A percentile compares a stretch with the other conserved stretches of the same genome.
These are phyloP conservation scores for Oreotrochilus melanogaster DNA, from an alignment of 2,113 vertebrate species.

Conservation along the genomic window DNA sequence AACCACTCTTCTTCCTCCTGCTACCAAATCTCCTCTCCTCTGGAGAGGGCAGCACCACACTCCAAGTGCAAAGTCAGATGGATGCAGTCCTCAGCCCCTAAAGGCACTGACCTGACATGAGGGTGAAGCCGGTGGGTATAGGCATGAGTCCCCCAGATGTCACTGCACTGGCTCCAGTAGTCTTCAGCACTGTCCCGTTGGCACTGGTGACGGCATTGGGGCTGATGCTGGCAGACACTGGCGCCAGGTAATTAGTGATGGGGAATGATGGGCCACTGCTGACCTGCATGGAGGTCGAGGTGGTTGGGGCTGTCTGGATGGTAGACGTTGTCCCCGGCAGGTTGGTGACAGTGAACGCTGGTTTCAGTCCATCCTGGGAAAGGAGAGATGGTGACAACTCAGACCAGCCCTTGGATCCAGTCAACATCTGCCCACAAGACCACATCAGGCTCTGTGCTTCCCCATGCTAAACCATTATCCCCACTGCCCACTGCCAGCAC, in stretches of 20 bases:
- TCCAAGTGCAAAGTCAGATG: rapidly evolving
- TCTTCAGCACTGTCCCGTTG: conserved; percentile 96
- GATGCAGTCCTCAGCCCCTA: neutral
- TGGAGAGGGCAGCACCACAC: neutral
- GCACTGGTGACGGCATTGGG: conserved; percentile 85
- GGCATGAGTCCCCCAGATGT: conserved; percentile 92
- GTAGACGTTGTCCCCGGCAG: conserved; percentile 90
- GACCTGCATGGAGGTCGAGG: conserved; percentile 97
- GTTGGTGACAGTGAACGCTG: conserved; percentile 93
- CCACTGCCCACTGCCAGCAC: neutral
- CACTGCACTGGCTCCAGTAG: conserved; percentile 81
- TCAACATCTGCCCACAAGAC: neutral
- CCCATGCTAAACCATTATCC: neutral
- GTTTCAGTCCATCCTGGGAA: conserved; percentile 91
- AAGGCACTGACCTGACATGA: conserved; percentile 91
- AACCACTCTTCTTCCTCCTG: neutral
- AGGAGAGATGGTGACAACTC: conserved; percentile 39
- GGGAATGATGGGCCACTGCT: conserved; percentile 94
- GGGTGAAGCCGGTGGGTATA: conserved; percentile 92
- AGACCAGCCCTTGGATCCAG: neutral
- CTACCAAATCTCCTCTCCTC: neutral
- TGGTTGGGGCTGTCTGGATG: conserved; percentile 90
- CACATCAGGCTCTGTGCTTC: neutral
- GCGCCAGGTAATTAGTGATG: conserved; percentile 98
- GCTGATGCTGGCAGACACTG: conserved; percentile 88